Percentiles rank a stretch among this genome's conserved stretches.
Conservation (phyloP, 2,888 invertebrate genomes). For the Pachliopta kotzebuea region DNA sequence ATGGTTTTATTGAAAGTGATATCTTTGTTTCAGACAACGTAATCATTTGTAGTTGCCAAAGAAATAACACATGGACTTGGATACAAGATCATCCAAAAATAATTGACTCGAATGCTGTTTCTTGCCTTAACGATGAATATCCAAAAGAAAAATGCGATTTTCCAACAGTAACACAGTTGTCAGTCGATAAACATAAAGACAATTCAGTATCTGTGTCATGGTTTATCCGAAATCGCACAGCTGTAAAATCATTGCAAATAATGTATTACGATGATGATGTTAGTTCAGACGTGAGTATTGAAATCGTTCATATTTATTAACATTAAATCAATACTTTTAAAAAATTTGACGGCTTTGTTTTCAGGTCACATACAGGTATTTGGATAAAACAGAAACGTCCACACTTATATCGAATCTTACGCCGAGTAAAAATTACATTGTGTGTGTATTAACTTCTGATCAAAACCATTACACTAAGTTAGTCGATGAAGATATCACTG, state of each 20-base stretch:
- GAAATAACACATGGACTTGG: conserved; percentile 96
- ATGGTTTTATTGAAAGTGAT: background rate
- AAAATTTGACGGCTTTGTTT: conserved; percentile 33
- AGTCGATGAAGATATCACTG: conserved; percentile 44
- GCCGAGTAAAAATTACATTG: conserved; percentile 61
- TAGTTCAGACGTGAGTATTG: conserved; percentile 50
- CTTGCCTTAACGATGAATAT: conserved; percentile 65
- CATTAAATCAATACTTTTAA: background rate
- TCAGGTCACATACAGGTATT: conserved; percentile 65
- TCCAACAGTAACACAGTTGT: conserved; percentile 90
- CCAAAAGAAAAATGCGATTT: conserved; percentile 77
- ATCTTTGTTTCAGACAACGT: conserved; percentile 86
- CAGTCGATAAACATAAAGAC: conserved; percentile 92
- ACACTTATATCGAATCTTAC: conserved; percentile 57
- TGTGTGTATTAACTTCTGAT: conserved; percentile 63
- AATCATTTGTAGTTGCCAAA: conserved; percentile 93
- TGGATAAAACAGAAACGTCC: conserved; percentile 64
- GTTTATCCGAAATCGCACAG: conserved; percentile 93
- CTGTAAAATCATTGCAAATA: conserved; percentile 90
- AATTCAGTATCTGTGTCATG: conserved; percentile 92
- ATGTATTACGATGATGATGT: conserved; percentile 84
- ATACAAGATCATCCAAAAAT: conserved; percentile 89
- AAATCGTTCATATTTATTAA: background rate
- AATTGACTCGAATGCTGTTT: conserved; percentile 57
- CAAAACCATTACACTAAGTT: conserved; percentile 53